A percentile compares a stretch with the other conserved stretches of the same genome.
These are phyloP conservation scores for Oligia fasciuncula DNA, from an alignment of 2,888 invertebrate species.

Conservation along the genomic window DNA sequence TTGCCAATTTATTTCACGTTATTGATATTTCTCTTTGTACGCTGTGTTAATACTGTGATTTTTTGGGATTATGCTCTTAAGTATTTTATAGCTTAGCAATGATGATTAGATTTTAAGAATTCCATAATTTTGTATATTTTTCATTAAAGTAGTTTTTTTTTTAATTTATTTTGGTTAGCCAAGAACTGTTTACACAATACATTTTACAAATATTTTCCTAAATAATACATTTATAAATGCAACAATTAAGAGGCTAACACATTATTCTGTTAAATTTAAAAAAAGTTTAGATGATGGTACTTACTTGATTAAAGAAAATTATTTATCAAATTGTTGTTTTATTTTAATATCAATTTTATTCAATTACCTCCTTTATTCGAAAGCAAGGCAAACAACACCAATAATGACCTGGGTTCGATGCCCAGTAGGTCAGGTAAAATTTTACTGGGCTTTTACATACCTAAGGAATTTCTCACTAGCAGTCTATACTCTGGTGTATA, in stretches of 20 bases:
- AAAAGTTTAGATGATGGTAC: neutral
- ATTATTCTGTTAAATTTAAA: no score
- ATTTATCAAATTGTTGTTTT: constrained; percentile 5
- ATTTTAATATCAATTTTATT: neutral
- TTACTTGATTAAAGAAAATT: neutral
- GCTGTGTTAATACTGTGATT: constrained; percentile 65
- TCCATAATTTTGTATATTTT: neutral
- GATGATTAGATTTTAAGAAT: neutral
- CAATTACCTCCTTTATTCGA: no score
- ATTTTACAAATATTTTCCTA: no score
- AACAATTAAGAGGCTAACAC: no score
- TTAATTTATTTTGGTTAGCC: no score
- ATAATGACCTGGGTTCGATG: neutral
- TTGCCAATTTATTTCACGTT: constrained; percentile 69
- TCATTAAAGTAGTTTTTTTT: neutral
- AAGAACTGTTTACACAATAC: no score
- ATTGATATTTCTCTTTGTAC: constrained; percentile 59
- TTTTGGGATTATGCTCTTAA: constrained; percentile 21
- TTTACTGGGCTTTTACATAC: neutral
- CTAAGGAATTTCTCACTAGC: neutral
- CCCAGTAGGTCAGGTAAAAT: neutral
- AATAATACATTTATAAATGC: no score
- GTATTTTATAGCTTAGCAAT: neutral
- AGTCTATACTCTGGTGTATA: neutral
- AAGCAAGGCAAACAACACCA: neutral